Conservation (phyloP, 2,797 vertebrate genomes). For the Sebastiscus albofasciatus region DNA sequence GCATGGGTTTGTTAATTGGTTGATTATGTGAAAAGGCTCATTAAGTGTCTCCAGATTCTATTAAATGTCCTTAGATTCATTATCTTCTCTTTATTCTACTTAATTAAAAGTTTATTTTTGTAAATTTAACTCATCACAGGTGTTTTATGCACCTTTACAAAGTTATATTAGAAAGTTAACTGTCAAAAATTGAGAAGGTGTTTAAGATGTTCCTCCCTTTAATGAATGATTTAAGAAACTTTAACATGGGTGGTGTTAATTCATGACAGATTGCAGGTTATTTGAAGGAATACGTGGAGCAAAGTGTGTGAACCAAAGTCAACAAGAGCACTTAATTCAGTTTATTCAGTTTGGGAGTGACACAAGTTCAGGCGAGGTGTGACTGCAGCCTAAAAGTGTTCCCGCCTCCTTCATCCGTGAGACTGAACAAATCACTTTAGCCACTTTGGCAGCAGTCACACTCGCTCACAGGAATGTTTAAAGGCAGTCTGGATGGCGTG, state of each 20-base stretch:
- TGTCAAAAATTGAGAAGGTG: neutral
- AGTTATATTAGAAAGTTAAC: neutral
- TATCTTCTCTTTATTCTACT: neutral
- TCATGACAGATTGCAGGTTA: neutral
- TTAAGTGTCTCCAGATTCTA: neutral
- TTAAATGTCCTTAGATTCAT: neutral
- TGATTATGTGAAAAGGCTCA: neutral
- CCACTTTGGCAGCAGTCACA: slow-evolving; percentile 57
- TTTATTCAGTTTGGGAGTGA: slow-evolving; percentile 47
- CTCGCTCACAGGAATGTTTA: slow-evolving; percentile 13
- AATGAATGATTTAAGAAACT: neutral
- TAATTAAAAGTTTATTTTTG: neutral
- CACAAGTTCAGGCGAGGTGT: slow-evolving; percentile 34
- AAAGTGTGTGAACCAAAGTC: slow-evolving; percentile 7
- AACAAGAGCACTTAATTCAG: neutral
- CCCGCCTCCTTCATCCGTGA: slow-evolving; percentile 56
- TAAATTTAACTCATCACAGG: neutral
- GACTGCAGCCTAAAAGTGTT: slow-evolving; percentile 30
- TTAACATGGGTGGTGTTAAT: neutral
- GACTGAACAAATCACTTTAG: slow-evolving; percentile 44
- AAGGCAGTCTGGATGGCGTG: slow-evolving; percentile 14
- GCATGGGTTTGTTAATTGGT: neutral
- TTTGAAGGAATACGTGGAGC: neutral
- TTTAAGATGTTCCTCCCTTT: neutral
- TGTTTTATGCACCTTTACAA: neutral